Evolutionary conservation across 2,797 vertebrate species (phyloP).

Genomic region (Cheirogaleus major): DNA sequence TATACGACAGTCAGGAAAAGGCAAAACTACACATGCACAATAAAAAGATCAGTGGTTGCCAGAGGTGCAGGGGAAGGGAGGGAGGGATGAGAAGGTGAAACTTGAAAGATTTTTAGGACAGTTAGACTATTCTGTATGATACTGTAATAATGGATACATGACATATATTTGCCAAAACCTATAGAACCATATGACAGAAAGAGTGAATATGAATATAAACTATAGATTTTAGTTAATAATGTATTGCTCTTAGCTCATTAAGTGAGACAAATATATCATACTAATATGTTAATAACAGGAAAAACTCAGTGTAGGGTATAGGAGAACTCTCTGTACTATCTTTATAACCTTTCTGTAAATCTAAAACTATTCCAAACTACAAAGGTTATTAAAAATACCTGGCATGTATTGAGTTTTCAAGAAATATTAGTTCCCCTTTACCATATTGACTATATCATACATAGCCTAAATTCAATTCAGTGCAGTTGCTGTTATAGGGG

Average conservation of each 20-base stretch:
- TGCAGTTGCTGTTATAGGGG: neutral
- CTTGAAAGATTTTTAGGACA: neutral
- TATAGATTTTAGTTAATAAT: neutral
- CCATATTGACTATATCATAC: neutral
- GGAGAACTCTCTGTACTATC: neutral
- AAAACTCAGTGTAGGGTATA: neutral
- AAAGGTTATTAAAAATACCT: neutral
- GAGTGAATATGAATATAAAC: neutral
- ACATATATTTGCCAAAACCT: neutral
- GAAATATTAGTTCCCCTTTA: neutral
- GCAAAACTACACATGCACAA: neutral
- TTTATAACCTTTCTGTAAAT: neutral
- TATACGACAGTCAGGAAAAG: neutral
- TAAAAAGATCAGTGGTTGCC: neutral
- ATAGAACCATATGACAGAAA: neutral
- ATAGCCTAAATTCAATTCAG: neutral
- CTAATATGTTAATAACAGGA: neutral
- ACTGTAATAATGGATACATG: neutral
- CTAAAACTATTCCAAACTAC: neutral
- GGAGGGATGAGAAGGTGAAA: neutral
- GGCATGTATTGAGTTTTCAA: neutral
- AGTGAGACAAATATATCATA: neutral
- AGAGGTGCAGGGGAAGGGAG: neutral
- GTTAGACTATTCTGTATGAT: neutral
- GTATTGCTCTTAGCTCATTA: neutral